A percentile compares a stretch with the other conserved stretches of the same genome.
Evolutionary conservation across 2,888 invertebrate genomes (phyloP).

Genomic region (Sarcophaga carnaria): DNA sequence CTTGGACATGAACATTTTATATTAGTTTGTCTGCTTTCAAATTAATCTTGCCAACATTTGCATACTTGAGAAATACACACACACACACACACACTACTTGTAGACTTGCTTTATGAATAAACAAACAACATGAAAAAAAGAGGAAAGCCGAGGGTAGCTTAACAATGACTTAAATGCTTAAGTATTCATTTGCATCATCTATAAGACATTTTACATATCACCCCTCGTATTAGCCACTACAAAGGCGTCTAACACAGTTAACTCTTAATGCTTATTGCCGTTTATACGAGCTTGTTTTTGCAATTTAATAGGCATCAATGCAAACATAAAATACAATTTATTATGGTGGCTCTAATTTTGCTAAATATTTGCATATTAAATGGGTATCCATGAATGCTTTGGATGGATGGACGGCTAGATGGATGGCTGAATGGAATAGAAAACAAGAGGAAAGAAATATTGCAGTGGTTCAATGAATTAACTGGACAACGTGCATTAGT

Average conservation of each 20-base stretch:
- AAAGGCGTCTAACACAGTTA: not conserved
- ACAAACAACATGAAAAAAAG: not conserved
- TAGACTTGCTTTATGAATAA: not conserved
- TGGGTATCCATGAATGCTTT: conserved; percentile 14
- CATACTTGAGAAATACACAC: conserved; percentile 28
- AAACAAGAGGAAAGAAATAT: conserved; percentile 59
- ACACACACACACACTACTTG: conserved; percentile 32
- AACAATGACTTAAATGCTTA: too few species aligned
- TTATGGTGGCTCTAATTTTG: conserved; percentile 66
- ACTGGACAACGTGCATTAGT: conserved; percentile 67
- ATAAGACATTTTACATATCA: not conserved
- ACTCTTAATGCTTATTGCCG: conserved; percentile 24
- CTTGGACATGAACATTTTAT: conserved; percentile 69
- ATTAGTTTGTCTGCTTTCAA: conserved; percentile 66
- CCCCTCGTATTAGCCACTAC: conserved; percentile 9
- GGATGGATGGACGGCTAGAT: too few species aligned
- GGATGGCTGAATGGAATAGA: not conserved
- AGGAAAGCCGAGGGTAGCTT: too few species aligned
- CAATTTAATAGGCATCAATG: conserved; percentile 68
- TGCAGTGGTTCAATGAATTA: conserved; percentile 69
- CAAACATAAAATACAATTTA: conserved; percentile 70
- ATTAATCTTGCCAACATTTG: conserved; percentile 67
- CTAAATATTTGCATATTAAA: conserved; percentile 68
- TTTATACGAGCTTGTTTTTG: conserved; percentile 29
- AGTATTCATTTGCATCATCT: too few species aligned